These are phyloP conservation scores for Calidris pugnax DNA, from an alignment of 2,113 vertebrate genomes.

Conservation along the genomic window DNA sequence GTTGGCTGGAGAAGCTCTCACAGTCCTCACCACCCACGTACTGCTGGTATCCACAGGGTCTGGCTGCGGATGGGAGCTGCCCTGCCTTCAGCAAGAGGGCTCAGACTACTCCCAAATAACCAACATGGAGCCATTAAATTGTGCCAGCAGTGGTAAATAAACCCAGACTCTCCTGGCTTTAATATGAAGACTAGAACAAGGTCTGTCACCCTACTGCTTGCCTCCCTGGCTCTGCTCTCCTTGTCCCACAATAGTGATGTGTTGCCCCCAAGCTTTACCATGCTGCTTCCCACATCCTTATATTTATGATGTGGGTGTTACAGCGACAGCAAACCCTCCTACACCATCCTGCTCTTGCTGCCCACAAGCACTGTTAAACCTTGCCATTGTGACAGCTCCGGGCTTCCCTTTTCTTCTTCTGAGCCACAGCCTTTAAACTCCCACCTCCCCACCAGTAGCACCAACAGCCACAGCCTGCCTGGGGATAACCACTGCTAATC, in stretches of 20 bases:
- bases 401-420: neutral
- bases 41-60: neutral
- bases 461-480: neutral
- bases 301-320: neutral
- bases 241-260: rapidly evolving
- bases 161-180: neutral
- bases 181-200: neutral
- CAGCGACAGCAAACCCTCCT: neutral
- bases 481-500: neutral
- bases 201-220: neutral
- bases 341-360: neutral
- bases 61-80: neutral
- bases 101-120: neutral
- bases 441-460: neutral
- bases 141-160: neutral
- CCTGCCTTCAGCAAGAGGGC: neutral
- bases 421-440: neutral
- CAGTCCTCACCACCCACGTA: neutral
- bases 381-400: rapidly evolving
- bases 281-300: neutral
- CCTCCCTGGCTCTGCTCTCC: neutral
- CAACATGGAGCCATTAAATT: neutral
- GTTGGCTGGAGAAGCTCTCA: neutral
- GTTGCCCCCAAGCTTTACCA: neutral
- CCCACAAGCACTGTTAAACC: neutral